Percentiles rank a stretch among this genome's conserved stretches.
Evolutionary conservation across 1,140 invertebrate species (phyloP).

Genomic region (Drosophila cardini): DNA sequence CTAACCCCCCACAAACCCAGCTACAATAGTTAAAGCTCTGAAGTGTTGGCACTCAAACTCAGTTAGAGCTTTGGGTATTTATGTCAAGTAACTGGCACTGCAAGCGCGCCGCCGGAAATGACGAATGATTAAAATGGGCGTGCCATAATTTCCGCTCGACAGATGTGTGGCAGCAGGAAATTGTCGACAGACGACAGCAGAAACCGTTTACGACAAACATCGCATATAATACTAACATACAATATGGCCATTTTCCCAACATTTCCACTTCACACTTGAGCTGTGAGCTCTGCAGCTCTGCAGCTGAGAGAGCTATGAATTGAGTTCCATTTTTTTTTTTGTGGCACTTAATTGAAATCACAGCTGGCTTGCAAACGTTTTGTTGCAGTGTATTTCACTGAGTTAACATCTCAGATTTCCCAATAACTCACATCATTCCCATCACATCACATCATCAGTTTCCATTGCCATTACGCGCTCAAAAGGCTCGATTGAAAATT

Average conservation of each 20-base stretch:
- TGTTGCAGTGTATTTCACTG: conserved; percentile 22
- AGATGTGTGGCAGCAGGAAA: conserved; percentile 64
- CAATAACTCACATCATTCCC: conserved; percentile 31
- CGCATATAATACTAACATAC: conserved; percentile 24
- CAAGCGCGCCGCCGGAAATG: conserved; percentile 58
- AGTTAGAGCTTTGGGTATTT: conserved; percentile 33
- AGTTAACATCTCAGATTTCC: conserved; percentile 17
- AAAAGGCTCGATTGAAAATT: conserved; percentile 58
- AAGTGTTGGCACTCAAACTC: conserved; percentile 22
- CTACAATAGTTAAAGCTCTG: conserved; percentile 27
- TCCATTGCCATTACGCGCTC: conserved; percentile 22
- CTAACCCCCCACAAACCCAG: too few relatives aligned
- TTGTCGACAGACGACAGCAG: conserved; percentile 44
- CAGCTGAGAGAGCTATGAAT: neutral
- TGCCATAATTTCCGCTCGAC: conserved; percentile 74
- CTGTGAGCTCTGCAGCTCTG: neutral
- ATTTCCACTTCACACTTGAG: conserved; percentile 26
- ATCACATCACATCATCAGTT: conserved; percentile 4
- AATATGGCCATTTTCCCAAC: conserved; percentile 38
- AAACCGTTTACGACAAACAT: conserved; percentile 36
- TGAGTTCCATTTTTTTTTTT: conserved; percentile 4
- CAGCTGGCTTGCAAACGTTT: neutral
- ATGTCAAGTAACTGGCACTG: conserved; percentile 45
- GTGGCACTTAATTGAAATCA: conserved; percentile 38
- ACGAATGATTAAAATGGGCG: conserved; percentile 81